Evolutionary conservation across 2,888 invertebrate genomes (phyloP).

Genomic region (Leucophenga montana): DNA sequence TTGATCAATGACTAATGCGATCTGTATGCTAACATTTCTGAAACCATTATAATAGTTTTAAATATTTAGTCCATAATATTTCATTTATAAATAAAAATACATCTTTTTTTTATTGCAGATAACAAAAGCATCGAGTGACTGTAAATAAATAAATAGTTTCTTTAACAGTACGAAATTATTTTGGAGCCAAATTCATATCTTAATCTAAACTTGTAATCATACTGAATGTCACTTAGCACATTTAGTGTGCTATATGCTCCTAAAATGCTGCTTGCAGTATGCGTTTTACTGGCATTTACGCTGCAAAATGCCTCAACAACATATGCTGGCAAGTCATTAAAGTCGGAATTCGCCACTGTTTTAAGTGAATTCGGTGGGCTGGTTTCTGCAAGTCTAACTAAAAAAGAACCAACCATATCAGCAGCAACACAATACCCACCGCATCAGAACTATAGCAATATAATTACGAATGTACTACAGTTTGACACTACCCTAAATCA

Average conservation of each 20-base stretch:
- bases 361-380: neutral
- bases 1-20: too few relatives aligned
- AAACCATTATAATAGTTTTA: too few relatives aligned
- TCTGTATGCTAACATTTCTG: too few relatives aligned
- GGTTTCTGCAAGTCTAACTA: neutral
- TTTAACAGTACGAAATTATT: too few relatives aligned
- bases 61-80: too few relatives aligned
- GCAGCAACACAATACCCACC: neutral
- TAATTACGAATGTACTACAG: constrained; percentile 69
- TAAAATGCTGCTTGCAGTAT: constrained; percentile 58
- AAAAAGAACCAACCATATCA: neutral
- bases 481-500: constrained; percentile 82
- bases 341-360: neutral
- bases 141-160: too few relatives aligned
- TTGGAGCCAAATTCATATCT: too few relatives aligned
- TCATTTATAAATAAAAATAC: too few relatives aligned
- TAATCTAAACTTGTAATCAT: too few relatives aligned
- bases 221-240: too few relatives aligned
- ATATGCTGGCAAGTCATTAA: constrained; percentile 19
- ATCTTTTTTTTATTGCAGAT: constrained; percentile 12
- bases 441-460: constrained; percentile 62
- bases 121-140: neutral
- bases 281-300: constrained; percentile 58
- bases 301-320: constrained; percentile 46
- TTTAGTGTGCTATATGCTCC: constrained; percentile 44